Base-by-base conservation (phyloP, 1,140 invertebrate species). In the Alviniconcha marisindica region DNA sequence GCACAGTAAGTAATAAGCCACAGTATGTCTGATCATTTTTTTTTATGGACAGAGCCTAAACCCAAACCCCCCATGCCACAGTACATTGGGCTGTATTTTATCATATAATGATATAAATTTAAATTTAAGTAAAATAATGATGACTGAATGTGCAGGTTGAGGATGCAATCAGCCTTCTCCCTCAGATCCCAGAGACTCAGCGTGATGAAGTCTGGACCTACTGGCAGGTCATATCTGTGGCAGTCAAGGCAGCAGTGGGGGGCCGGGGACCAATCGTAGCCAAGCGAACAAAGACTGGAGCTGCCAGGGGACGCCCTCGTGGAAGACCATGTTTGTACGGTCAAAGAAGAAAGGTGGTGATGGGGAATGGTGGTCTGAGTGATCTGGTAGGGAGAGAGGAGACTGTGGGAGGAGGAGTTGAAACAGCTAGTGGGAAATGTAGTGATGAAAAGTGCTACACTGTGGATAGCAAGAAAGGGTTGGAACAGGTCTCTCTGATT, bases 191-290 rank as follows among this genome's bases (percentile, higher is more conserved):
- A 21, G 79, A 81, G 38, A 42, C n/a, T 2, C 76, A 60, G 14
- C 69, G 80, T 28, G 28, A 66, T 69, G 83, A 81, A 31, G 54
- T 71, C 12, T 84, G 83, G 83, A 73, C 73, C n/a, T 84, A 77
- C 78, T 84, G 83, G 83, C 48, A 63, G 54, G 51, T 81, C 51
- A 79, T 84, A 1, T 84, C 83, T 12, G 74, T 69, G 31, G 76
- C 71, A 21, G 73, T 84, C 31, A 84, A 84, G 44, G 60, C 73
- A 0, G 78, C 80, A 31, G 71, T 66, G 21, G 66, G 79, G 21
- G 79, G 73, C 24, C 73, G 60, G 4, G 78, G 51, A 21, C 54
- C 56, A 63, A 66, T 54, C 40, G 33, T 48, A 44, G 56, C 38
- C 28, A 60, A 36, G 14, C 21, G 14, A 24, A 42, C 51, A 33